phyloP scores from a whole-genome alignment of 2,797 vertebrate genomes.

The Myotis planiceps region DNA sequence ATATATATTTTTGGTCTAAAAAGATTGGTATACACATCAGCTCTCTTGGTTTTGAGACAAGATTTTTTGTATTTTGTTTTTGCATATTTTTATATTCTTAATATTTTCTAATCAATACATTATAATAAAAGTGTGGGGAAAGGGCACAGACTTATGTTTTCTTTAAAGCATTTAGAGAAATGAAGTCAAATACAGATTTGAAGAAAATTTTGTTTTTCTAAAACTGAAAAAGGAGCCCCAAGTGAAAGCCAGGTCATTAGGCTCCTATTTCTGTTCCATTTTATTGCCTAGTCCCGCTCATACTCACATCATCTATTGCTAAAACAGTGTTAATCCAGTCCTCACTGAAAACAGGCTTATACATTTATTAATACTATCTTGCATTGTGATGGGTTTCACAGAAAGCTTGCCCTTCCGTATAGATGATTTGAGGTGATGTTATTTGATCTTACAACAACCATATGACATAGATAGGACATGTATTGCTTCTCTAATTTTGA shows the following conservation, averaged over 20 bases:
- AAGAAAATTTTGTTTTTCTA: conserved; percentile 13
- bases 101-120: neutral
- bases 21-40: neutral
- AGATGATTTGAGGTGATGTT: neutral
- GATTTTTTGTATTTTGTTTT: neutral
- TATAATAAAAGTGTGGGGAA: neutral
- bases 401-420: neutral
- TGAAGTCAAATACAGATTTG: neutral
- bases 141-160: neutral
- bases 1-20: neutral
- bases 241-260: neutral
- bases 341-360: neutral
- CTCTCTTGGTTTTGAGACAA: neutral
- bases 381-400: neutral
- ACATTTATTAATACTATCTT: neutral
- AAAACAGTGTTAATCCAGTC: neutral
- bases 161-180: conserved; percentile 25
- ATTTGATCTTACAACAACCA: neutral
- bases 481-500: neutral
- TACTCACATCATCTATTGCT: neutral
- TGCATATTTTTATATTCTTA: conserved; percentile 32
- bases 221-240: neutral
- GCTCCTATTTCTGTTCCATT: neutral
- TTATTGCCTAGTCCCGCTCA: neutral
- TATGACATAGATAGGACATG: neutral